A percentile compares a stretch with the other conserved stretches of the same genome.
Evolutionary conservation across 2,797 vertebrate genomes (phyloP).

Genomic region (Microcaecilia unicolor): DNA sequence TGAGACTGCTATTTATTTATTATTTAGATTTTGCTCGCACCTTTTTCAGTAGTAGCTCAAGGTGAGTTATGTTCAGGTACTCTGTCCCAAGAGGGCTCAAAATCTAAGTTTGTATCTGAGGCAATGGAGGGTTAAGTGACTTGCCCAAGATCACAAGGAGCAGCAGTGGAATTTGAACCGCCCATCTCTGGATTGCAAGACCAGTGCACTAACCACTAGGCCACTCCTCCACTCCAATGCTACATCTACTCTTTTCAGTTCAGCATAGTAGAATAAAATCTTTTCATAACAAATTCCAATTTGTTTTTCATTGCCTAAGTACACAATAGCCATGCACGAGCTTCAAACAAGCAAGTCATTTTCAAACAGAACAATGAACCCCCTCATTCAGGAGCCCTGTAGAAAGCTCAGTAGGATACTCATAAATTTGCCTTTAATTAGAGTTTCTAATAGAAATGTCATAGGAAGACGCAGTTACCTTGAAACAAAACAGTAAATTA

Average conservation of each 20-base stretch:
- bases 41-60: no score
- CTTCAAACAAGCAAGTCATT: slow-evolving; percentile 25
- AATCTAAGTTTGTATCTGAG: no score
- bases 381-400: slow-evolving; percentile 4
- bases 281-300: slow-evolving; percentile 13
- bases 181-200: no score
- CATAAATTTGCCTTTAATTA: slow-evolving; percentile 24
- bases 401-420: slow-evolving; percentile 12
- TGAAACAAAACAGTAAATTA: slow-evolving; percentile 19
- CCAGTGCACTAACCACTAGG: no score
- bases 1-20: no score
- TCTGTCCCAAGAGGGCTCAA: no score
- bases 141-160: no score
- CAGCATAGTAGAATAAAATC: neutral
- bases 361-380: slow-evolving; percentile 11
- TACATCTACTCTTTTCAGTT: neutral
- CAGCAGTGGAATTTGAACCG: no score
- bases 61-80: no score
- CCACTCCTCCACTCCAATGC: no score
- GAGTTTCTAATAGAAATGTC: slow-evolving; percentile 18
- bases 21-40: no score
- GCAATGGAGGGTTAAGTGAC: no score
- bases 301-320: slow-evolving; percentile 7
- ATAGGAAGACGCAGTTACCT: slow-evolving; percentile 7
- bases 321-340: neutral